Conservation (phyloP, 2,888 invertebrate species). For the Dynastes grantii region DNA sequence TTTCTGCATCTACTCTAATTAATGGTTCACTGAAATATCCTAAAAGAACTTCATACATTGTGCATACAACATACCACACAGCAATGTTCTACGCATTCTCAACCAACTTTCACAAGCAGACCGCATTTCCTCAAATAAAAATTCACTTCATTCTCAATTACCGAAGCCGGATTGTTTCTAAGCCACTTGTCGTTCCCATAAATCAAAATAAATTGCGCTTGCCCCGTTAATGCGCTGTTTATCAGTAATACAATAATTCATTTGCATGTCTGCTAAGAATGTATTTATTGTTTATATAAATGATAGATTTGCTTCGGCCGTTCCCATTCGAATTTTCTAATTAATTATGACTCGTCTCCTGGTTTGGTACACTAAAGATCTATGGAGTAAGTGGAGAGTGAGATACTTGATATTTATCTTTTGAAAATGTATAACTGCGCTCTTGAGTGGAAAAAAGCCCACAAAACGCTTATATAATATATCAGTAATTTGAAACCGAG, state of each 20-base stretch:
- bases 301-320: conserved; percentile 45
- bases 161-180: conserved; percentile 35
- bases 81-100: not conserved
- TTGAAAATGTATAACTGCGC: conserved; percentile 35
- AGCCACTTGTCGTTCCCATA: conserved; percentile 48
- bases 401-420: conserved; percentile 43
- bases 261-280: conserved; percentile 37
- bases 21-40: too few relatives aligned
- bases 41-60: too few relatives aligned
- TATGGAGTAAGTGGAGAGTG: not conserved
- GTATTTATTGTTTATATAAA: conserved; percentile 49
- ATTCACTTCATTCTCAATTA: conserved; percentile 30
- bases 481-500: conserved; percentile 43
- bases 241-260: conserved; percentile 52
- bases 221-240: conserved; percentile 51
- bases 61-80: not conserved
- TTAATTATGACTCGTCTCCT: conserved; percentile 41
- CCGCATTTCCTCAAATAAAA: conserved; percentile 26
- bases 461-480: conserved; percentile 42
- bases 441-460: conserved; percentile 18
- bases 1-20: too few relatives aligned
- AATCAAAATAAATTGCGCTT: conserved; percentile 52
- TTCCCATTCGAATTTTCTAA: conserved; percentile 49
- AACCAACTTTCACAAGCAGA: conserved; percentile 32
- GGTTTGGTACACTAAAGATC: not conserved